Base-by-base conservation (phyloP, 1,140 invertebrate species). In the Drosophila pruinosa region DNA sequence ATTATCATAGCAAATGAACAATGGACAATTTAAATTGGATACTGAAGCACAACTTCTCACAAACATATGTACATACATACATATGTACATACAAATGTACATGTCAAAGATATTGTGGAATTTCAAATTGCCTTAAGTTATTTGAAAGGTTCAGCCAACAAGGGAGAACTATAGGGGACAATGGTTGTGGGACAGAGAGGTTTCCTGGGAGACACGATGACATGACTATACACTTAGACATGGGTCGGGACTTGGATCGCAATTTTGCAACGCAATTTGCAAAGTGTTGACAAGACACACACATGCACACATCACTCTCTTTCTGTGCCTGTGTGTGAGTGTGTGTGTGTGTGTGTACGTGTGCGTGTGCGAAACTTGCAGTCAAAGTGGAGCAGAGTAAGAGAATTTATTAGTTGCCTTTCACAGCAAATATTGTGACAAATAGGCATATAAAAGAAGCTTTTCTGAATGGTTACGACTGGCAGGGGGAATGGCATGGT, bases 391-490 rank as follows among this genome's bases (percentile, higher is more conserved):
- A 56, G 48, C 28, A 56, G n/a, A 75, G 58, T 72, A 80, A 82
- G 73, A 78, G 78, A 80, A 82, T 82, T 80, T 80, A 82, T 82
- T 80, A 80, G 78, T 80, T 82, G 78, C 78, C 78, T 82, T 80
- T 80, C 74, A 81, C 59, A 61, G 69, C 78, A 82, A 81, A 81
- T 81, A 83, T 85, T 83, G 77, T 76, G 80, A 86, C 80, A 85
- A 85, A 85, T 83, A 74, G 65, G 67, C 48, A 85, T 68, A 83
- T 79, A 75, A 72, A 75, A 78, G 75, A 58, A 76, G 68, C 52
- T 28, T 39, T 28, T 8, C 21, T 56, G 56, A 54, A 70, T 54
- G 53, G 38, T 12, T 12, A 39, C 56, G 36, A 45, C 22, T 45
- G 12, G 5, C 36, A 19, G 15, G 19, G 56, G 28, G 31, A 14